Conservation (phyloP, 2,113 vertebrate species). For the Solea senegalensis region DNA sequence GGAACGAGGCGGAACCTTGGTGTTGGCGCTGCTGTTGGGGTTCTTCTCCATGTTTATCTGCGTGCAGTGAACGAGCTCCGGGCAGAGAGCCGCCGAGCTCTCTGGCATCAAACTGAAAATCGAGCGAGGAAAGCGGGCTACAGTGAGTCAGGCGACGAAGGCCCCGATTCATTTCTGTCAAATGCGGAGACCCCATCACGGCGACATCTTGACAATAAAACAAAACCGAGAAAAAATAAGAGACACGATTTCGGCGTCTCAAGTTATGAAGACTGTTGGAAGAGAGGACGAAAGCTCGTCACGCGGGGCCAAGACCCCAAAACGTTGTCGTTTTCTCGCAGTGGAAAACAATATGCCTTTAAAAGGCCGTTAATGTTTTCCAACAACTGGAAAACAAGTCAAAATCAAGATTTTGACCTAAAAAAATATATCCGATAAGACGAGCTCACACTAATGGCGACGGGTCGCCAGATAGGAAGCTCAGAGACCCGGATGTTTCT, state of each 20-base stretch:
- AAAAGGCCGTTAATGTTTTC: slow-evolving; percentile 65
- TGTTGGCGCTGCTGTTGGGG: slow-evolving; percentile 84
- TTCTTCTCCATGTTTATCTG: slow-evolving; percentile 85
- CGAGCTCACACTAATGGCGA: slow-evolving; percentile 84
- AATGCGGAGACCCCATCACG: slow-evolving; percentile 92
- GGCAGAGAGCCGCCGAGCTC: slow-evolving; percentile 80
- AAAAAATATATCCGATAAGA: slow-evolving; percentile 36
- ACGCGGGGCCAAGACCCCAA: slow-evolving; percentile 75
- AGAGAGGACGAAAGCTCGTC: slow-evolving; percentile 68
- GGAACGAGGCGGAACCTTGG: slow-evolving; percentile 90
- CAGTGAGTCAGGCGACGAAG: slow-evolving; percentile 81
- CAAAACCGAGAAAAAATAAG: slow-evolving; percentile 76
- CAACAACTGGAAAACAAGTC: slow-evolving; percentile 64
- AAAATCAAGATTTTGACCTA: slow-evolving; percentile 33
- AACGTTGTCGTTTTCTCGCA: slow-evolving; percentile 37
- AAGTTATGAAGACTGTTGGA: slow-evolving; percentile 46
- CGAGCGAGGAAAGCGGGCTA: slow-evolving; percentile 73
- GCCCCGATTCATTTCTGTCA: slow-evolving; percentile 93
- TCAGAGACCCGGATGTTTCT: slow-evolving; percentile 83
- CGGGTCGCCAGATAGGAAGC: slow-evolving; percentile 84
- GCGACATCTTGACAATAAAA: slow-evolving; percentile 89
- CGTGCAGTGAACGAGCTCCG: slow-evolving; percentile 84
- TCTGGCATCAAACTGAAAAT: slow-evolving; percentile 74
- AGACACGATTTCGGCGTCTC: slow-evolving; percentile 83
- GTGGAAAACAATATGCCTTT: slow-evolving; percentile 56